phyloP scores from a whole-genome alignment of 1,140 invertebrate species.

The Stenopsyche tienmushanensis region DNA sequence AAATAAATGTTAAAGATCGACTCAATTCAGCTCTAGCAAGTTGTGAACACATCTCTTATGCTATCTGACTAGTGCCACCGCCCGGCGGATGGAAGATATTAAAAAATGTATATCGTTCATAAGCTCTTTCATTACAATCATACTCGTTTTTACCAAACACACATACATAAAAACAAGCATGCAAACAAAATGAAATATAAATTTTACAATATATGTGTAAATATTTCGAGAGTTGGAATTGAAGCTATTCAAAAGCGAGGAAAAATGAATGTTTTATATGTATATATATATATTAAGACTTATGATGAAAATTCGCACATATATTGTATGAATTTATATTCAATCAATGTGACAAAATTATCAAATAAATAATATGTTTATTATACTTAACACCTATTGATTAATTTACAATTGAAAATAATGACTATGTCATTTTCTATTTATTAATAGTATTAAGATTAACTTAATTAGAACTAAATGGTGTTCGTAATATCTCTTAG shows the following conservation, averaged over 20 bases:
- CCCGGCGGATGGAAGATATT: conserved; percentile 32
- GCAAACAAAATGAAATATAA: no score
- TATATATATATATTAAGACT: no score
- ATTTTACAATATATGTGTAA: not conserved
- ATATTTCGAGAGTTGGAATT: no score
- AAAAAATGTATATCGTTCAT: no score
- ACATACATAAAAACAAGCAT: no score
- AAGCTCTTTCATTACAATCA: not conserved
- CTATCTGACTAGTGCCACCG: conserved; percentile 32
- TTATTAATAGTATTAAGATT: not conserved
- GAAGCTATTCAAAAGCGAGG: no score
- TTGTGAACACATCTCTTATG: conserved; percentile 31
- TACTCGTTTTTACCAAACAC: not conserved
- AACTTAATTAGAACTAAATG: not conserved
- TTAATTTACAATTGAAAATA: conserved; percentile 7
- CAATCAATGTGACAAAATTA: not conserved
- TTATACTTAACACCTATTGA: not conserved
- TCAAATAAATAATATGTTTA: conserved; percentile 2
- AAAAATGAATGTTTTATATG: no score
- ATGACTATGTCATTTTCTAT: not conserved
- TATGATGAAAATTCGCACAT: not conserved
- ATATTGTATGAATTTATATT: conserved; percentile 5
- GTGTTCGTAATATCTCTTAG: not conserved
- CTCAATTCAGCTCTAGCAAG: conserved; percentile 16
- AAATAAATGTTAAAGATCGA: no score